A percentile compares a stretch with the other conserved stretches of the same genome.
Conservation (phyloP, 2,113 vertebrate species). For the Serinus canaria region DNA sequence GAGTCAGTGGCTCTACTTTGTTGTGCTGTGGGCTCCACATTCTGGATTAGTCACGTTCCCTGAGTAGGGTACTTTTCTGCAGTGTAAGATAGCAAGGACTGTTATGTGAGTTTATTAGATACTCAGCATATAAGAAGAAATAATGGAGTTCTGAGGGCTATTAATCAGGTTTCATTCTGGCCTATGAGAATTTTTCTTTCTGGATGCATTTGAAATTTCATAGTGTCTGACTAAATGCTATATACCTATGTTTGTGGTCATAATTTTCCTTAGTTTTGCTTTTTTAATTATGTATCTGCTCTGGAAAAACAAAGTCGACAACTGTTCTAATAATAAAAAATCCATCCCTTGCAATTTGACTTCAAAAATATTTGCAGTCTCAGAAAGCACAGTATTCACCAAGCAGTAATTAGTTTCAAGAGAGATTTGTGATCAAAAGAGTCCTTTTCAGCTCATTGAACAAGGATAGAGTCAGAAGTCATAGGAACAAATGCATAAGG, state of each 20-base stretch:
- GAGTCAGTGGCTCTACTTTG: background rate
- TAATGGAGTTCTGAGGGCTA: background rate
- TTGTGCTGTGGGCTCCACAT: background rate
- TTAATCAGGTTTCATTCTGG: background rate
- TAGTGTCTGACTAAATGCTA: background rate
- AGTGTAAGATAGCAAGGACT: background rate
- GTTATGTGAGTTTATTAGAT: background rate
- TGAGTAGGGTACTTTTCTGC: background rate
- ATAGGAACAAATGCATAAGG: background rate
- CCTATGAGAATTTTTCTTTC: background rate
- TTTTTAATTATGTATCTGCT: background rate
- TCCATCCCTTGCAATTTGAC: background rate
- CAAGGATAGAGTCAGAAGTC: background rate
- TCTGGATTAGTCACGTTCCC: background rate
- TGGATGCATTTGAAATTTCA: background rate
- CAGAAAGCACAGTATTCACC: background rate
- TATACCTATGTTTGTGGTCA: background rate
- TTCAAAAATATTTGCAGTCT: slow-evolving; percentile 12
- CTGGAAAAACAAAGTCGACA: background rate
- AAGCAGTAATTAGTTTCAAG: background rate
- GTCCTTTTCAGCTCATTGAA: slow-evolving; percentile 16
- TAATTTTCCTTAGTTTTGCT: background rate
- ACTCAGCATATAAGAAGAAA: background rate
- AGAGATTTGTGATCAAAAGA: slow-evolving; percentile 23
- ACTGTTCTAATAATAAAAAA: background rate